phyloP scores from a whole-genome alignment of 2,113 vertebrate species.

The Dolichotis patagonum region DNA sequence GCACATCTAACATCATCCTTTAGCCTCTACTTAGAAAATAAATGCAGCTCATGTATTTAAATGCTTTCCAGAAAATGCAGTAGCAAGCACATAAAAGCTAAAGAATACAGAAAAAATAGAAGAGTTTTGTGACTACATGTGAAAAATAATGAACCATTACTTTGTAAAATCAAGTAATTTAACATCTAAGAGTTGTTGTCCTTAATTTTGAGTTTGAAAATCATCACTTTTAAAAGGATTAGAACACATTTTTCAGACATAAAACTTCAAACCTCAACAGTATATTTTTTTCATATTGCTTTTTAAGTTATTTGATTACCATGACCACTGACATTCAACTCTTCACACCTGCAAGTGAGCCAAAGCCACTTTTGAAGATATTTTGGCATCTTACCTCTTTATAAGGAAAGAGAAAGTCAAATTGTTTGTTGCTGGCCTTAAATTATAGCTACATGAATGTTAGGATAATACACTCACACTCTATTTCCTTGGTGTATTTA shows the following conservation, averaged over 20 bases:
- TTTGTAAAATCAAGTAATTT: constrained; percentile 21
- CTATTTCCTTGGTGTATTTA: not conserved
- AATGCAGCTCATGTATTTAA: not conserved
- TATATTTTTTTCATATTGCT: constrained; percentile 52
- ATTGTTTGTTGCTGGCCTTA: constrained; percentile 9
- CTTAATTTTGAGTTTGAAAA: not conserved
- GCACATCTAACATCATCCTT: constrained; percentile 17
- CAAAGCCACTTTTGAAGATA: constrained; percentile 71
- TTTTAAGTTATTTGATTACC: constrained; percentile 80
- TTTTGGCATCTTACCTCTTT: constrained; percentile 69
- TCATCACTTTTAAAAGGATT: constrained; percentile 20
- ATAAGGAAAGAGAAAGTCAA: constrained; percentile 62
- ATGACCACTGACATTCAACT: constrained; percentile 72
- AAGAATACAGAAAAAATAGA: constrained; percentile 38
- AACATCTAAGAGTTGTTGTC: not conserved
- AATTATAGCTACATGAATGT: constrained; percentile 15
- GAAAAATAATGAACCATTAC: not conserved
- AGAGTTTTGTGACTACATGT: not conserved
- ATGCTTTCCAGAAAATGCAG: not conserved
- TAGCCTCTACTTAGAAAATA: constrained; percentile 47
- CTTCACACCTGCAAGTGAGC: constrained; percentile 79
- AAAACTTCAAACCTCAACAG: constrained; percentile 67
- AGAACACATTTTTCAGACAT: constrained; percentile 56
- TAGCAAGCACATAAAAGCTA: not conserved
- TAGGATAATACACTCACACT: not conserved